phyloP scores from a whole-genome alignment of 2,888 invertebrate genomes.

The Drosophila paramelanica region DNA sequence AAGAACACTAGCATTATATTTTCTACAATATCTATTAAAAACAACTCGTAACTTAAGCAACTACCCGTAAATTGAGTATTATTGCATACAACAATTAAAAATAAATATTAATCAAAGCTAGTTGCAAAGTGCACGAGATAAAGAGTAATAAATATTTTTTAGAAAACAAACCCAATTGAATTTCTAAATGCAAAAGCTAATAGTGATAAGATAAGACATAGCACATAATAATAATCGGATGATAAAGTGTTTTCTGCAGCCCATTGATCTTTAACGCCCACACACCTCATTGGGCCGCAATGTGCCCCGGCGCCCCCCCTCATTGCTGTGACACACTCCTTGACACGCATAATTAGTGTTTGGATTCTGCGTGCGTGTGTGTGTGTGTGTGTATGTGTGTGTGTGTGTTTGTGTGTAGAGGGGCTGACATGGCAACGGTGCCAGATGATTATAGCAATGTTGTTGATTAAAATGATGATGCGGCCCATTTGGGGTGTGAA shows the following conservation, averaged over 20 bases:
- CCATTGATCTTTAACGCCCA: slow-evolving; percentile 41
- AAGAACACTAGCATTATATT: too few species aligned
- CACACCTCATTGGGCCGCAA: slow-evolving; percentile 7
- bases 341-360: slow-evolving; percentile 65
- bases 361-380: too few species aligned
- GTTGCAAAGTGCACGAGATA: slow-evolving; percentile 19
- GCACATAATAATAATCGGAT: not conserved
- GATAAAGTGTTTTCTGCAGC: slow-evolving; percentile 3
- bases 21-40: slow-evolving; percentile 1
- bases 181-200: not conserved
- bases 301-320: not conserved
- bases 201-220: slow-evolving; percentile 11
- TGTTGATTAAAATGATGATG: slow-evolving; percentile 29
- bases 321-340: slow-evolving; percentile 19
- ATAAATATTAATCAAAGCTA: slow-evolving; percentile 10
- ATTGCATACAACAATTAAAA: not conserved
- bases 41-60: too few species aligned
- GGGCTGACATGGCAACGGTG: slow-evolving; percentile 22
- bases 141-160: not conserved
- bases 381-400: too few species aligned
- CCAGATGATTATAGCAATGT: slow-evolving; percentile 18
- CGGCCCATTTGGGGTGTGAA: slow-evolving; percentile 58
- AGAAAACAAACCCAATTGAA: not conserved
- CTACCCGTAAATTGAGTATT: not conserved
- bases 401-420: slow-evolving; percentile 21